Base-by-base conservation (phyloP, 2,888 invertebrate species). In the Scaptomyza tumidula region DNA sequence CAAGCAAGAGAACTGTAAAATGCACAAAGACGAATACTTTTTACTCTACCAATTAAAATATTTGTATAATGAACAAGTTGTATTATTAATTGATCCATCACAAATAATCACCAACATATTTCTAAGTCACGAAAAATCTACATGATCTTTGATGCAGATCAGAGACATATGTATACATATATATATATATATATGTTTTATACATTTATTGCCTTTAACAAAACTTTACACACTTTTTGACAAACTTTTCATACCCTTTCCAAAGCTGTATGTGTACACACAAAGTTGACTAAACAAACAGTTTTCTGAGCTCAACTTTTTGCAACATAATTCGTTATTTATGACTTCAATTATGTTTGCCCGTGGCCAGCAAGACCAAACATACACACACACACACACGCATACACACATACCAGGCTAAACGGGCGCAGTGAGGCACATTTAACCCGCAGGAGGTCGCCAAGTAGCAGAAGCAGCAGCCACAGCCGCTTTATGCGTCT, bases 301-400 rank as follows among this genome's bases (percentile, higher is more conserved):
- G 55, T 68, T 78, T 16, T 59, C 54, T 55, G 70, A 65, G 71
- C 83, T 71, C 78, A 72, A 78, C 86, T 88, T 86, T 41, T 86
- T 65, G 73, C 71, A 88, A 80, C 86, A 87, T 88, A 86, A 84
- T 86, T 81, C 89, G 85, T 87, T 89, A 87, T 87, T 87, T 87
- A 89, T 88, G 81, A 80, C 88, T 86, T 86, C 89, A 88, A 87
- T 87, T 87, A 89, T 88, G 88, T 83, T 84, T 78, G 80, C 71
- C 81, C 75, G 70, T 75, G 70, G 84, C 82, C 85, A 59, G 54
- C 66, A 57, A 1, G 29, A 7, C 29, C 52, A 66, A 65, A 57
- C 53, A 71, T 58, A 64, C 46, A 61, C 64, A 33, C 56, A 53
- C 24, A 57, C 41, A 52, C 37, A 55, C 27, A 64, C 33, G 54